Base-by-base conservation (phyloP, 2,113 vertebrate genomes). In the Vidua macroura region DNA sequence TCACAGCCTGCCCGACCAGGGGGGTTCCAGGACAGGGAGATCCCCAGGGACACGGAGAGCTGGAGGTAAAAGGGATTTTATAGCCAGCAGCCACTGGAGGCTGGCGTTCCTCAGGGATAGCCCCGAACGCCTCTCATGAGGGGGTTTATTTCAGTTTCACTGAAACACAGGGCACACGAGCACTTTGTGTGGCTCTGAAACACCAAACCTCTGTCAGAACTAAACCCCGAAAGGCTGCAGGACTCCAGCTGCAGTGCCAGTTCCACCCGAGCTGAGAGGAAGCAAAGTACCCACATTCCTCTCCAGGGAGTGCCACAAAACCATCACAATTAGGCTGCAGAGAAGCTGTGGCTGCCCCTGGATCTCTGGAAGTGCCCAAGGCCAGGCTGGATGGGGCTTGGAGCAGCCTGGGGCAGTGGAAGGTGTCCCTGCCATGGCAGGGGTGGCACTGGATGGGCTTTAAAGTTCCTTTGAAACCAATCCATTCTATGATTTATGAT, bases 31-130 rank as follows among this genome's bases (percentile, higher is more conserved):
- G 20, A 48, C 46, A 48, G 13, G 41, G 41, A 19, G 69, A 74
- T 89, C 92, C 88, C 82, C 62, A 2, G 84, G 81, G 91, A 75
- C 66, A 24, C 2, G 11, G 87, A 46, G 53, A 68, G 63, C 86
- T 67, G 75, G 79, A 67, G 86, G 83, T n/a, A 81, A 90, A 92
- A 51, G 62, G 74, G 75, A 75, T 92, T 91, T 95, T 90, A 69
- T 63, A 85, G 77, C 55, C 49, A 16, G 51, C 53, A 21, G 48
- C 23, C 48, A 4, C 48, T 22, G 41, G 41, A 41, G 41, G 41
- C 41, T 41, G 41, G 41, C 41, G 12, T 41, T 41, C 41, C 41
- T 13, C 41, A 41, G 68, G 94, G 92, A 81, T 46, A 78, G 70
- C 64, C 85, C 60, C 39, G 28, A 35, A 15, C 52, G 24, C 39